Conservation (phyloP, 2,888 invertebrate species). For the Lepidochitona cinerea region DNA sequence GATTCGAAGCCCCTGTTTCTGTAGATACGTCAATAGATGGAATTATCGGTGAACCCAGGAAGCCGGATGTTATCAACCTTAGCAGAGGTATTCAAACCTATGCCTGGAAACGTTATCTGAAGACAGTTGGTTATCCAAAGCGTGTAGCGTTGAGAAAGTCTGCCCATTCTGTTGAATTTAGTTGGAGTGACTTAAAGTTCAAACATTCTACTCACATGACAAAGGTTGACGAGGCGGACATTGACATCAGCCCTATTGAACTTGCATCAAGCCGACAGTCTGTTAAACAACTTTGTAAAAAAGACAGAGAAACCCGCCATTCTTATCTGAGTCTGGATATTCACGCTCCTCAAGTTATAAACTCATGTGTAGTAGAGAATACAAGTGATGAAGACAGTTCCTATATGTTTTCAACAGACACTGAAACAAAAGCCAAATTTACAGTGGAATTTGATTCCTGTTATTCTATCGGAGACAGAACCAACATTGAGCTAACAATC, state of each 20-base stretch:
- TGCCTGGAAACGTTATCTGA: neutral
- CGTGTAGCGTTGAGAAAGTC: neutral
- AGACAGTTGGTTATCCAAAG: neutral
- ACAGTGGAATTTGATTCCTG: neutral
- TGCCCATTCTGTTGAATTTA: neutral
- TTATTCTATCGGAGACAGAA: neutral
- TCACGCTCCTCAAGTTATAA: neutral
- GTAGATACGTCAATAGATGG: neutral
- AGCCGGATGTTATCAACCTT: neutral
- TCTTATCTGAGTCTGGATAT: neutral
- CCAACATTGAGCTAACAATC: neutral
- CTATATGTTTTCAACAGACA: neutral
- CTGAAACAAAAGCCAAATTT: neutral
- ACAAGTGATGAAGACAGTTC: neutral
- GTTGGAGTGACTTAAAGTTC: neutral
- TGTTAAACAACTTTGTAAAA: neutral
- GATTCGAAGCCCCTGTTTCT: neutral
- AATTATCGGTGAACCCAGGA: neutral
- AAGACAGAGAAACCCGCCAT: neutral
- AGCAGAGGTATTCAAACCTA: neutral
- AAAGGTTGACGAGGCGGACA: neutral
- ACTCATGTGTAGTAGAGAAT: neutral
- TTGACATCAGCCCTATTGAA: neutral
- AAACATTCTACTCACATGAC: neutral
- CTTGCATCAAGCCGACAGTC: neutral